Evolutionary conservation across 2,797 vertebrate species (phyloP).

Genomic region (Neoniphon sammara): DNA sequence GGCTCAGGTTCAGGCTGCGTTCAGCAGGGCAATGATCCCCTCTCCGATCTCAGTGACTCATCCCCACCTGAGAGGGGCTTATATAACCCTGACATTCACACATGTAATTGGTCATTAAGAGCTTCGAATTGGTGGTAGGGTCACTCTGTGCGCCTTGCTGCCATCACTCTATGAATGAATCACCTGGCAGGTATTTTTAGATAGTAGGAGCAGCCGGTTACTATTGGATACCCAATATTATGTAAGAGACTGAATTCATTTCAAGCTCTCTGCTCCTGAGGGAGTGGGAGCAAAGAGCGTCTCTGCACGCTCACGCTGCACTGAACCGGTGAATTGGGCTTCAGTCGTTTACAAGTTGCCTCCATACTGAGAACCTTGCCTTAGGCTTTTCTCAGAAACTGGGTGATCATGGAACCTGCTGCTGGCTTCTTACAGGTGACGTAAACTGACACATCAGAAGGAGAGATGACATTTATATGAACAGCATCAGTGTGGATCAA

Average conservation of each 20-base stretch:
- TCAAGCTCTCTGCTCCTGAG: constrained; percentile 9
- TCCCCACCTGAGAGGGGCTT: constrained; percentile 38
- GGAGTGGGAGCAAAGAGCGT: constrained; percentile 17
- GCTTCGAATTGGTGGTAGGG: constrained; percentile 13
- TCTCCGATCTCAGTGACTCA: constrained; percentile 59
- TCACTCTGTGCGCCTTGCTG: constrained; percentile 11
- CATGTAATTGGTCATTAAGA: constrained; percentile 67
- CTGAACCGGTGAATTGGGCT: constrained; percentile 13
- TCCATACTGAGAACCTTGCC: constrained; percentile 8
- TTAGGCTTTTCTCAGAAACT: constrained; percentile 61
- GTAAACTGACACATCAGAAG: constrained; percentile 26
- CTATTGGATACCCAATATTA: constrained; percentile 71
- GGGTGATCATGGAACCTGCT: constrained; percentile 19
- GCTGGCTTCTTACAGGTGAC: constrained; percentile 20
- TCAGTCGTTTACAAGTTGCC: constrained; percentile 21
- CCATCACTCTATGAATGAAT: constrained; percentile 60
- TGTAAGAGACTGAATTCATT: constrained; percentile 45
- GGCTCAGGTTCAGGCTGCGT: constrained; percentile 15
- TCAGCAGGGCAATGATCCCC: constrained; percentile 26
- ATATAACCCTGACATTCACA: constrained; percentile 57
- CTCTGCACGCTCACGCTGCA: constrained; percentile 54
- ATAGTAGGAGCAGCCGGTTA: constrained; percentile 55
- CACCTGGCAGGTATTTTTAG: constrained; percentile 72
- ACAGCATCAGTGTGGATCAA: constrained; percentile 31
- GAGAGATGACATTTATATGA: constrained; percentile 40